phyloP scores from a whole-genome alignment of 2,113 vertebrate species.

The Otis tarda region DNA sequence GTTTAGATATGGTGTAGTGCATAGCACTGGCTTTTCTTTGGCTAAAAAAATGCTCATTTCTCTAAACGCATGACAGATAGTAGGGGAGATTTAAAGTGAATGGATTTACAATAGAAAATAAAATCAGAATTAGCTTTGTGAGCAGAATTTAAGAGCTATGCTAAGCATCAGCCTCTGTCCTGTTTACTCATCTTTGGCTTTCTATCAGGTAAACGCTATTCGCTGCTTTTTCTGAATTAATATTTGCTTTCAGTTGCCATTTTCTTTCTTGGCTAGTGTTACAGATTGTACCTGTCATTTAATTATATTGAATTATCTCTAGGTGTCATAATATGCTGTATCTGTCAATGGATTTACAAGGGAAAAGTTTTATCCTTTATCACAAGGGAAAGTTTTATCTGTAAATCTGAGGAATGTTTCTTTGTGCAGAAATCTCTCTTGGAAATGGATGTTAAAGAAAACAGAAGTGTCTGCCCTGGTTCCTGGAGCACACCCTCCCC shows the following conservation, averaged over 20 bases:
- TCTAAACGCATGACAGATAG: neutral
- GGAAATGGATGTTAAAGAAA: neutral
- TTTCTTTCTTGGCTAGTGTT: neutral
- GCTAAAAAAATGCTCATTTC: neutral
- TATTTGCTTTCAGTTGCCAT: neutral
- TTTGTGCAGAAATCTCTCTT: neutral
- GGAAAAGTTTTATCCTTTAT: neutral
- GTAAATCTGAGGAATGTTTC: neutral
- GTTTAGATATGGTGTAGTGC: neutral
- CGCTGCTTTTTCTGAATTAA: neutral
- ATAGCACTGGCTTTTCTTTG: neutral
- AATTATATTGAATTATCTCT: neutral
- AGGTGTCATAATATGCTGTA: neutral
- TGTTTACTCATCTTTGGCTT: neutral
- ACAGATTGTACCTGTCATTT: neutral
- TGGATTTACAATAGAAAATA: neutral
- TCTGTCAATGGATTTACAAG: neutral
- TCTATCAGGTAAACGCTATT: neutral
- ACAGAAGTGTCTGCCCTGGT: rapidly evolving
- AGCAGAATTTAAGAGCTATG: neutral
- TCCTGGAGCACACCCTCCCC: neutral
- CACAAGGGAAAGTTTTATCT: neutral
- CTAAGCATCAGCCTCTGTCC: neutral
- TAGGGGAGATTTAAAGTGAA: neutral
- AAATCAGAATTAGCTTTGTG: neutral